Evolutionary conservation across 2,888 invertebrate species (phyloP), one percentile per base, ranked within the genome.

Genomic region (Fissipunctia ypsillon): DNA sequence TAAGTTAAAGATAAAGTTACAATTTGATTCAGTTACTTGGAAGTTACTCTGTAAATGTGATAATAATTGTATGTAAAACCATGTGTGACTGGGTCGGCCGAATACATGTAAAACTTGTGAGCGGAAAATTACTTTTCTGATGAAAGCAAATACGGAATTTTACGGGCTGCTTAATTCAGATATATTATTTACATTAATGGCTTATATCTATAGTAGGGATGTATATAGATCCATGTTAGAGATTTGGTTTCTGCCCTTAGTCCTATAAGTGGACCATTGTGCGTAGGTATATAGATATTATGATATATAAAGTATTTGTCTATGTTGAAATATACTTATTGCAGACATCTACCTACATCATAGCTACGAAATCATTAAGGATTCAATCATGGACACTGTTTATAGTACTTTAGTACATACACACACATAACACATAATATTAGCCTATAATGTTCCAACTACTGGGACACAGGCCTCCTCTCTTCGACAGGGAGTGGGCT

Each of bases 21-120:
- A 52, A 52, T 72, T 80, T 80, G 64, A 80, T 80, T 72, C 63
- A 71, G 69, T 76, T 77, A 73, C 57, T 57, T n/a, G 9, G 38
- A 59, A 69, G 66, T 71, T 75, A 43, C 48, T 45, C 35, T 25
- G 67, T 74, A 69, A 81, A 81, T 57, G 59, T 77, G 56, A 45
- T 41, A 45, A 73, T 78, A 81, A 73, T 64, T 71, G 56, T 70
- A 48, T 41, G 31, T 41, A 56, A 45, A 70, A 52, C 38, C 48
- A 60, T 57, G 45, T 75, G 65, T 41, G 68, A 48, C 60, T 35
- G 48, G 52, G 41, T 28, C 35, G n/a, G 59, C 22, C 25, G 43
- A 63, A 67, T 31, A 41, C 63, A 43, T 48, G 35, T 52, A 5
- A 67, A 74, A 74, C 70, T 74, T 78, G 74, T 60, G 19, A 25